Evolutionary conservation across 2,888 invertebrate genomes (phyloP).

Genomic region (Tenodera sinensis): DNA sequence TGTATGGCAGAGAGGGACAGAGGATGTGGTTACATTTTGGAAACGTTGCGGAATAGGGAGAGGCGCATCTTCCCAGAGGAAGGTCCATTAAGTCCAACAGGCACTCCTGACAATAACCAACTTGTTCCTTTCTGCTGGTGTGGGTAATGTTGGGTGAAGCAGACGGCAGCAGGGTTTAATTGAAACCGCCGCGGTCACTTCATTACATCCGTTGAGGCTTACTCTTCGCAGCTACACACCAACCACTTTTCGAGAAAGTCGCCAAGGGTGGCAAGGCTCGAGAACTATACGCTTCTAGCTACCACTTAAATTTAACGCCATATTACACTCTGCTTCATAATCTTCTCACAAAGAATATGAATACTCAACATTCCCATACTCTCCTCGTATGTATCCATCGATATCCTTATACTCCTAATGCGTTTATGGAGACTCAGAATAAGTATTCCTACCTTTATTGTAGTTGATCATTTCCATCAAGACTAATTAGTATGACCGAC

Average conservation of each 20-base stretch:
- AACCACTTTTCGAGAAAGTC: not conserved
- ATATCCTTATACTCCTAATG: too few relatives aligned
- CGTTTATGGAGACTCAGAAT: too few relatives aligned
- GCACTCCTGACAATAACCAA: slow-evolving; percentile 8
- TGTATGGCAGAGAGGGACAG: not conserved
- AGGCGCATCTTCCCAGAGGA: not conserved
- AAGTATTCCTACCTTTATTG: too few relatives aligned
- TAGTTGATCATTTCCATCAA: too few relatives aligned
- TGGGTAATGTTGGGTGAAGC: not conserved
- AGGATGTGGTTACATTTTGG: not conserved
- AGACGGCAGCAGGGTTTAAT: not conserved
- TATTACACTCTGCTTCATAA: not conserved
- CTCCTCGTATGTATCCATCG: too few relatives aligned
- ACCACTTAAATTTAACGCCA: not conserved
- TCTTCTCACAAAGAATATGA: not conserved
- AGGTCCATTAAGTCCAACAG: slow-evolving; percentile 4
- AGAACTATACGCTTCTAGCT: not conserved
- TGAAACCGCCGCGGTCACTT: slow-evolving; percentile 12
- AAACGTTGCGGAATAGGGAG: not conserved
- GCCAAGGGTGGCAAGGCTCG: not conserved
- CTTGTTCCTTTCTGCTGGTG: not conserved
- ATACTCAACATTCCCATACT: too few relatives aligned
- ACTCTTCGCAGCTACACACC: not conserved
- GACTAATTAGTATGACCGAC: too few relatives aligned
- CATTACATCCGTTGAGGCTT: slow-evolving; percentile 1